phyloP scores from a whole-genome alignment of 2,113 vertebrate species.

The Salvelinus sp. region DNA sequence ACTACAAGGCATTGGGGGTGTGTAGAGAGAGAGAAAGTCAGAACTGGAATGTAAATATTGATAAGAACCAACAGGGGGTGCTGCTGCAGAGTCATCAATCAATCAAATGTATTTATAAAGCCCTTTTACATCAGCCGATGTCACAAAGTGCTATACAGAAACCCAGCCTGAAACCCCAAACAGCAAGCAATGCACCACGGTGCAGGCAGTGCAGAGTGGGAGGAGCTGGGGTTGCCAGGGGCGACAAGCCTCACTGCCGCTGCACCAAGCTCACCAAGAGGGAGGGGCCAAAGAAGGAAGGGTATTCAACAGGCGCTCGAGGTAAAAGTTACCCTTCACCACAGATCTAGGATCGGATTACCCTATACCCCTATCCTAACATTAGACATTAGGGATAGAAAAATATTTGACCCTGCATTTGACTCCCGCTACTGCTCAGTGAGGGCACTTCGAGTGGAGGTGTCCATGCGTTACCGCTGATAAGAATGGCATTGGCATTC shows the following conservation, averaged over 20 bases:
- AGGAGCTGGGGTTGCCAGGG: background rate
- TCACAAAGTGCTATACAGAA: too few relatives aligned
- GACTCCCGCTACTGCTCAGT: background rate
- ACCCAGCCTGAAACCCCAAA: too few relatives aligned
- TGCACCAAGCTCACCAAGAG: background rate
- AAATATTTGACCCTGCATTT: background rate
- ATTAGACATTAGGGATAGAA: background rate
- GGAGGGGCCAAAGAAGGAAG: background rate
- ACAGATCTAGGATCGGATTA: background rate
- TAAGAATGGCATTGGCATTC: background rate
- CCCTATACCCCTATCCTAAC: background rate
- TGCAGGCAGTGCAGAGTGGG: background rate
- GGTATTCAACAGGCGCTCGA: background rate
- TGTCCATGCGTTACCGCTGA: background rate
- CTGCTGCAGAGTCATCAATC: slow-evolving; percentile 18
- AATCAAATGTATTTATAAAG: too few relatives aligned
- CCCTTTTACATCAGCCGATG: too few relatives aligned
- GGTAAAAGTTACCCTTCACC: background rate
- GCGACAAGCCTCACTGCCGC: slow-evolving; percentile 9
- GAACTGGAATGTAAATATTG: slow-evolving; percentile 61
- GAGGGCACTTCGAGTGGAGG: background rate
- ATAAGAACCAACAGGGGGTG: slow-evolving; percentile 39
- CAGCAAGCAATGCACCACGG: background rate
- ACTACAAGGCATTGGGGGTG: slow-evolving; percentile 53
- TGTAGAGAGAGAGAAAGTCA: slow-evolving; percentile 18